Evolutionary conservation across 1,140 invertebrate genomes (phyloP), one percentile per base, ranked within the genome.

Genomic region (Argopecten irradians): DNA sequence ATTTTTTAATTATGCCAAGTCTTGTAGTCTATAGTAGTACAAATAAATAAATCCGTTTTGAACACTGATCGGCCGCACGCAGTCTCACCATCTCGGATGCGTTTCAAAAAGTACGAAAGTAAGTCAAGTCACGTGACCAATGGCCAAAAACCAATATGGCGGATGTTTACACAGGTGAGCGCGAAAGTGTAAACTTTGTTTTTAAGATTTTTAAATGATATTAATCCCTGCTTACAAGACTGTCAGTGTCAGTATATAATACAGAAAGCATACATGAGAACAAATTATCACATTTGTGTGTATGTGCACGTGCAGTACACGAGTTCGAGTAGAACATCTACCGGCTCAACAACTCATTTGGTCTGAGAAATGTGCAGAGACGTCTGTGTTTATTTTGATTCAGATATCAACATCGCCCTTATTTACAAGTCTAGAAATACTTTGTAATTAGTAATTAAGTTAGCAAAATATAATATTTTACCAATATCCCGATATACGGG

Each of bases 91-190:
- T 39, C 36, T 16, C 16, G 55, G 55, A 46, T 46, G 19, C 2
- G 43, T 19, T 19, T 28, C 28, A n/a, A n/a, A 71, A 71, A 71
- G n/a, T 71, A 71, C 55, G 55, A 71, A 71, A 71, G 55, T 71
- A 71, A 71, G n/a, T 28, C 55, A 71, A 71, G 55, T 71, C 55
- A 71, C 55, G 55, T 71, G 55, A 71, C 55, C 55, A 28, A n/a
- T 71, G 55, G 34, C 85, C 43, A 46, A 34, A 85, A 88, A 84
- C 43, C 82, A 89, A 86, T 43, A 89, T 89, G 88, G 88, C 88
- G 88, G 88, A 89, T 86, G 88, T 89, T 86, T 86, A 89, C 71
- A 85, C 88, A 86, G 88, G 88, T 89, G 88, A 89, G 88, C 88
- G 88, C 88, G 36, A 86, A 88, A 88, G 41, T 82, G 35, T 86